Conservation (phyloP, 2,113 vertebrate genomes). For the Oncorhynchus gorbuscha region DNA sequence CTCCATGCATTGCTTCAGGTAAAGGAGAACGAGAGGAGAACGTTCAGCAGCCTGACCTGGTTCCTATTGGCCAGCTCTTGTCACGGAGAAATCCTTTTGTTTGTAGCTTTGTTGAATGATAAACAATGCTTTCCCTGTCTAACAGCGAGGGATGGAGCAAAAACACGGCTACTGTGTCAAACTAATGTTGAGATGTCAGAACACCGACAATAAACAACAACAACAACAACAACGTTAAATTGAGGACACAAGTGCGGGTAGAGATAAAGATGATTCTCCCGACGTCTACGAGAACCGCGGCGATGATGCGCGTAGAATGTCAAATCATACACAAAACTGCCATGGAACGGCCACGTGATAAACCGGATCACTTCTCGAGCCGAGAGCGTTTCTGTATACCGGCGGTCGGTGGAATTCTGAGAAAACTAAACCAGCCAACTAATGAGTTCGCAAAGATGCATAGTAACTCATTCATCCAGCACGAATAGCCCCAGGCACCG, state of each 20-base stretch:
- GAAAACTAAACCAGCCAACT: conserved; percentile 32
- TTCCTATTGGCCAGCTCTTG: conserved; percentile 52
- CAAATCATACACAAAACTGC: not conserved
- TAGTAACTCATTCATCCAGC: conserved; percentile 63
- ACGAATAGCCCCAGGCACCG: conserved; percentile 41
- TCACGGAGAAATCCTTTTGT: conserved; percentile 44
- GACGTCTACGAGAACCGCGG: too few relatives aligned
- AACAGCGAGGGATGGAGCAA: not conserved
- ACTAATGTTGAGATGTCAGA: not conserved
- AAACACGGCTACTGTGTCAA: not conserved
- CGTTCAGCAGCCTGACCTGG: conserved; percentile 1
- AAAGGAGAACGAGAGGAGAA: conserved; percentile 45
- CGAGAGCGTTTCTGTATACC: not conserved
- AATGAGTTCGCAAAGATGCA: conserved; percentile 48
- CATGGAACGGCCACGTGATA: not conserved
- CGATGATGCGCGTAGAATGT: not conserved
- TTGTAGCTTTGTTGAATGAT: conserved; percentile 18
- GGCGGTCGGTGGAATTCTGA: not conserved
- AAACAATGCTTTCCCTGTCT: not conserved
- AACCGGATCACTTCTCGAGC: too few relatives aligned
- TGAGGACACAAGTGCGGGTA: not conserved
- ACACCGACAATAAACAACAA: not conserved
- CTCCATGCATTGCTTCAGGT: conserved; percentile 32
- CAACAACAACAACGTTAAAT: not conserved
- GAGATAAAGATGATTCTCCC: not conserved